Evolutionary conservation across 2,888 invertebrate genomes (phyloP).

Genomic region (Keiferia lycopersicella): DNA sequence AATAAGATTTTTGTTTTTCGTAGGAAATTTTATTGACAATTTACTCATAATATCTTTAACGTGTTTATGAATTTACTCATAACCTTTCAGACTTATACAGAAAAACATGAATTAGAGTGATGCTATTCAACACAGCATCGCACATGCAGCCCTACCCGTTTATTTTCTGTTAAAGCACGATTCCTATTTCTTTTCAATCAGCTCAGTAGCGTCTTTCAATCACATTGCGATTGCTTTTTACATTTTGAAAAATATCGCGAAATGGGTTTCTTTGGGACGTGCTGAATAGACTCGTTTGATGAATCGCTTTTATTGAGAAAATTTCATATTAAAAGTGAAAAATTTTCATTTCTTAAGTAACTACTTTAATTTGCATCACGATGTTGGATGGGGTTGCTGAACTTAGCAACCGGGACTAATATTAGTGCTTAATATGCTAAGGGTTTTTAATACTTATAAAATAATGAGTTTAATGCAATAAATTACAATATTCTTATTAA

Average conservation of each 20-base stretch:
- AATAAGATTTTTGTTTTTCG: too few relatives aligned
- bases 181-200: slow-evolving; percentile 7
- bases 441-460: not conserved
- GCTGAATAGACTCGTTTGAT: slow-evolving; percentile 8
- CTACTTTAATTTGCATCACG: not conserved
- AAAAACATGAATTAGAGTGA: too few relatives aligned
- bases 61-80: too few relatives aligned
- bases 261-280: not conserved
- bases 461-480: not conserved
- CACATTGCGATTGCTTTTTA: not conserved
- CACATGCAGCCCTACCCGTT: too few relatives aligned
- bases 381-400: not conserved
- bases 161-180: not conserved
- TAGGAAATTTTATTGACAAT: too few relatives aligned
- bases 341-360: not conserved
- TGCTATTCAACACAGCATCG: too few relatives aligned
- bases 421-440: too few relatives aligned
- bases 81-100: too few relatives aligned
- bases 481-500: too few relatives aligned
- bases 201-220: slow-evolving; percentile 3
- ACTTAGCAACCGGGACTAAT: not conserved
- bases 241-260: slow-evolving; percentile 1
- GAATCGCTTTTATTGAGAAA: not conserved
- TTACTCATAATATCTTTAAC: too few relatives aligned
- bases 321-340: not conserved